Evolutionary conservation across 2,113 vertebrate genomes (phyloP).

Genomic region (Myotis yumanensis): DNA sequence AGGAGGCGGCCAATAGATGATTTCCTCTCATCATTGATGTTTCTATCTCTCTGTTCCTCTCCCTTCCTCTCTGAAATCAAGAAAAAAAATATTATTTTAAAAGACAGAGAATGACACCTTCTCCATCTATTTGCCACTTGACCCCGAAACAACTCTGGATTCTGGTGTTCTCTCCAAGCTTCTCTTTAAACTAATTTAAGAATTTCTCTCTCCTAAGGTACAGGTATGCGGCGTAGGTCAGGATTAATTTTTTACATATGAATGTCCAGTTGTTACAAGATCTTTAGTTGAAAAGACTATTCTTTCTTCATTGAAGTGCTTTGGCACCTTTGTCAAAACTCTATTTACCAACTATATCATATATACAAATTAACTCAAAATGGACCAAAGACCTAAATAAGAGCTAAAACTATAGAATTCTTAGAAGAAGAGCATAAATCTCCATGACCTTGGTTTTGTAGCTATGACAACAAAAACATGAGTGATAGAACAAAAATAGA

Average conservation of each 20-base stretch:
- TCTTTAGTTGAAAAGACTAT: background rate
- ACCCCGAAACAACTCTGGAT: background rate
- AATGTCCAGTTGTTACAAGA: background rate
- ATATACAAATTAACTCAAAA: background rate
- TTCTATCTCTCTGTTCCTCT: no score
- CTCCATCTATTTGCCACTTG: background rate
- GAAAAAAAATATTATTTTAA: background rate
- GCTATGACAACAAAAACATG: slow-evolving; percentile 9
- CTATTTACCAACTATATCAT: background rate
- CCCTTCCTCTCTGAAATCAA: no score
- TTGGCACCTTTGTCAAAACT: slow-evolving; percentile 17
- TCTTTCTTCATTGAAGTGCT: background rate
- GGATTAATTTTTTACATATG: background rate
- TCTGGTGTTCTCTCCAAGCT: background rate
- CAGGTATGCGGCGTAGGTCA: background rate
- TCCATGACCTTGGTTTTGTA: background rate
- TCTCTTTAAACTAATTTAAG: background rate
- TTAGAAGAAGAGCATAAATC: background rate
- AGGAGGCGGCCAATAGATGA: no score
- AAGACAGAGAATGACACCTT: background rate
- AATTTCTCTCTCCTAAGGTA: background rate
- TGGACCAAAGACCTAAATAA: background rate
- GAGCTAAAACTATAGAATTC: background rate
- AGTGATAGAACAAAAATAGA: background rate
- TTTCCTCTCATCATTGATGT: no score